These are phyloP conservation scores for Pentamera pediparva DNA, from an alignment of 53 echinoderm and acorn worm species.

Conservation along the genomic window DNA sequence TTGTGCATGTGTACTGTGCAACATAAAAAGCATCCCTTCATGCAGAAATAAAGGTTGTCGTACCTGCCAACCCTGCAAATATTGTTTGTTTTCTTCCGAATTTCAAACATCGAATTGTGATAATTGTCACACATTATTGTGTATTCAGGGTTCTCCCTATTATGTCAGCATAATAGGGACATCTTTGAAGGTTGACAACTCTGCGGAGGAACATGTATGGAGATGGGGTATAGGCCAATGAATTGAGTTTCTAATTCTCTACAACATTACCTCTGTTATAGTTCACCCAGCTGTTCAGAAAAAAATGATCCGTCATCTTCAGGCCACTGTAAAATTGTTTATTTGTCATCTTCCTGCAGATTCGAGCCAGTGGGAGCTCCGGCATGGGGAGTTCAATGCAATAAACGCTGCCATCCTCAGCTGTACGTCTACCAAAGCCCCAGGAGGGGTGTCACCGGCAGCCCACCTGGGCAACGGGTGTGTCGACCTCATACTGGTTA, in stretches of 20 bases:
- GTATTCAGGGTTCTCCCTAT: too few relatives aligned
- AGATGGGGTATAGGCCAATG: too few relatives aligned
- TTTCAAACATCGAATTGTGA: too few relatives aligned
- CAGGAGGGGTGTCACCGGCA: constrained; percentile 72
- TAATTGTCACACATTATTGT: too few relatives aligned
- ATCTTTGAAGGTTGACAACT: not conserved
- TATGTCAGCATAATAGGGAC: too few relatives aligned
- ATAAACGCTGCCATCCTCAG: constrained; percentile 82
- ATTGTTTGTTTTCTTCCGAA: too few relatives aligned
- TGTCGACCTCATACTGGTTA: constrained; percentile 81
- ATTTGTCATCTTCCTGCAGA: constrained; percentile 26
- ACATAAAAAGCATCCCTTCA: too few relatives aligned
- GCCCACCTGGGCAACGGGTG: constrained; percentile 95
- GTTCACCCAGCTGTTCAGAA: too few relatives aligned
- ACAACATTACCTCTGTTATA: too few relatives aligned
- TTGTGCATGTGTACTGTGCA: too few relatives aligned
- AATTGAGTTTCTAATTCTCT: not conserved
- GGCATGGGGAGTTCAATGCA: constrained; percentile 63
- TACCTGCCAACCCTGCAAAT: too few relatives aligned
- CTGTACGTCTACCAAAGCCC: constrained; percentile 62
- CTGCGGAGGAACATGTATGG: not conserved
- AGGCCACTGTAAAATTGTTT: not conserved
- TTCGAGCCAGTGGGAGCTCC: constrained; percentile 52
- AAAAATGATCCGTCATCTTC: not conserved
- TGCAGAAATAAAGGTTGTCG: too few relatives aligned